phyloP scores from a whole-genome alignment of 2,888 invertebrate species.

The Chrysolina americana region DNA sequence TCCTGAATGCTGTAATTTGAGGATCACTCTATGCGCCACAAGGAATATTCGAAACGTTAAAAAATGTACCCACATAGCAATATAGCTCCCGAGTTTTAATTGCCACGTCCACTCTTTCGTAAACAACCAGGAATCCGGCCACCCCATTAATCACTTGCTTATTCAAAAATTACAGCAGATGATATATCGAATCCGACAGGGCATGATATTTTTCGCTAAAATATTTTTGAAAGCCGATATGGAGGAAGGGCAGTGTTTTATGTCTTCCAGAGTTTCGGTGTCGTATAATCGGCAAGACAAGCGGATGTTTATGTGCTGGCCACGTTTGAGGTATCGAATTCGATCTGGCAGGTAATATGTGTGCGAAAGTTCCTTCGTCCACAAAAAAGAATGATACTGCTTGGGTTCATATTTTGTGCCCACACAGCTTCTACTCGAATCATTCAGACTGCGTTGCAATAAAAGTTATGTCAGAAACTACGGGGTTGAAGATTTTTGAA shows the following conservation, averaged over 20 bases:
- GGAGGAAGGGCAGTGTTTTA: constrained; percentile 45
- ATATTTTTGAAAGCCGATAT: constrained; percentile 37
- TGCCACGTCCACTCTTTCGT: not conserved
- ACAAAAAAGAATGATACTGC: constrained; percentile 15
- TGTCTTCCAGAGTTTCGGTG: constrained; percentile 41
- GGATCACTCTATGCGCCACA: no score
- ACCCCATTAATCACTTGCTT: constrained; percentile 36
- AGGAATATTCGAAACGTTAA: not conserved
- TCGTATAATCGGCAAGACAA: constrained; percentile 41
- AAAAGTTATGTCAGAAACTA: not conserved
- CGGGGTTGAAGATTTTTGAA: no score
- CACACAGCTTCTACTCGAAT: not conserved
- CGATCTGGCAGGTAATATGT: constrained; percentile 45
- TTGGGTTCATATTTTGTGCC: constrained; percentile 23
- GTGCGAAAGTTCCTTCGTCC: constrained; percentile 25
- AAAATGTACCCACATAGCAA: not conserved
- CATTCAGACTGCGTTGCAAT: constrained; percentile 7
- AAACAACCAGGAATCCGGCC: not conserved
- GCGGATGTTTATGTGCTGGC: constrained; percentile 46
- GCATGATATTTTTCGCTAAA: constrained; percentile 36
- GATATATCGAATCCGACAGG: constrained; percentile 38
- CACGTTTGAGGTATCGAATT: constrained; percentile 49
- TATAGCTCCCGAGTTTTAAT: not conserved
- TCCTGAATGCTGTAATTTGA: no score
- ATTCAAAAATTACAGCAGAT: constrained; percentile 29